phyloP scores from a whole-genome alignment of 2,797 vertebrate species.

The Syndactyla subalaris region DNA sequence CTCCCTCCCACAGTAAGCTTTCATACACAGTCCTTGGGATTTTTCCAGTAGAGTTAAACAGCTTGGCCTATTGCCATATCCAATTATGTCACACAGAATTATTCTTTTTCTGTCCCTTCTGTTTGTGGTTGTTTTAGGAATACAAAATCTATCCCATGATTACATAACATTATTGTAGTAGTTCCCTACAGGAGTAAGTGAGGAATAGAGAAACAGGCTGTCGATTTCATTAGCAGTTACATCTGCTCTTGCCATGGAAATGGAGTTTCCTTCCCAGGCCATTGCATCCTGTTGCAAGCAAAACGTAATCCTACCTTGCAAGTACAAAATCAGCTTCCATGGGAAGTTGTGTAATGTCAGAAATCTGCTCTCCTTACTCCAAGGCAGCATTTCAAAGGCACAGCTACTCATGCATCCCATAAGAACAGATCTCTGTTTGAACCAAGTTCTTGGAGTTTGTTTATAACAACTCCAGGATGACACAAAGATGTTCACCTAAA shows the following conservation, averaged over 20 bases:
- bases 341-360: background rate
- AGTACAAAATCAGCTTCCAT: background rate
- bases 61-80: background rate
- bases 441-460: background rate
- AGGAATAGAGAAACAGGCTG: background rate
- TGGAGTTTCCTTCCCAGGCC: background rate
- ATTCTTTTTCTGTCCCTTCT: conserved; percentile 36
- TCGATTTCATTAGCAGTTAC: background rate
- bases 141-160: background rate
- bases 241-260: background rate
- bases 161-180: background rate
- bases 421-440: background rate
- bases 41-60: conserved; percentile 11
- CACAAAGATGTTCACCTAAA: background rate
- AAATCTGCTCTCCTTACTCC: background rate
- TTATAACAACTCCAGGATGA: background rate
- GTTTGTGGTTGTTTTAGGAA: background rate
- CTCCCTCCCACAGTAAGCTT: background rate
- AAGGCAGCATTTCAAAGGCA: background rate
- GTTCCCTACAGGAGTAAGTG: background rate
- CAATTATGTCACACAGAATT: background rate
- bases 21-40: background rate
- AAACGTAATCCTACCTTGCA: background rate
- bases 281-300: background rate
- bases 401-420: background rate